Evolutionary conservation across 2,113 vertebrate genomes (phyloP), one percentile per base, ranked within the genome.

Genomic region (Malurus elegans): DNA sequence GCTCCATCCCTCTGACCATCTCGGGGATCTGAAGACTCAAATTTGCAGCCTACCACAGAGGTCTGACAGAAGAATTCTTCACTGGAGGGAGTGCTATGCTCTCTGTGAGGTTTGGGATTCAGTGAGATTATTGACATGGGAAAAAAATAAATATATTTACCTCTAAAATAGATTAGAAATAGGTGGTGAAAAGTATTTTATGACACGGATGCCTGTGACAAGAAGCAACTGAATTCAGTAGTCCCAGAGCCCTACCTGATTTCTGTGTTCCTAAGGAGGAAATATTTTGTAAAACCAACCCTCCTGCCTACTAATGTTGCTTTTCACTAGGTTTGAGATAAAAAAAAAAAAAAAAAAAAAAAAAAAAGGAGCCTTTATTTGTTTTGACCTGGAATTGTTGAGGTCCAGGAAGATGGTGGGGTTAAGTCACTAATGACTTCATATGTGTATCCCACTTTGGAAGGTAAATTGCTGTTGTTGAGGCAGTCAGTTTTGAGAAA

Each of bases 21-120:
- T 21, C 34, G 48, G 25, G 16, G 20, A 17, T 72, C 32, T 78
- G 29, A 26, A 42, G 18, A 21, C 24, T 48, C 3, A 74, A 31
- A 40, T 78, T 60, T 83, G 42, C 25, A 78, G 18, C 11, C 45
- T 42, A 31, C 17, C 45, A 61, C 26, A 57, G 26, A 65, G 32
- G 6, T 73, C 14, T 83, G 50, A 57, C 2, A 34, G 12, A 6
- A 48, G 7, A 40, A 51, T 3, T 69, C 58, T 79, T 79, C 10
- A 4, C 0, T 65, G 45, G 40, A 48, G 14, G 3, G 7, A 83
- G 21, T 61, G 28, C 9, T 65, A 0, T 4, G 5, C 12, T 79
- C 9, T 8, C 6, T 75, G 14, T n/a, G 6, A 75, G 31, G 3
- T 9, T 12, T 58, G 42, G 7, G 23, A 54, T 62, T 67, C 47